Evolutionary conservation across 1,140 invertebrate species (phyloP).

Genomic region (Gryllus bimaculatus): DNA sequence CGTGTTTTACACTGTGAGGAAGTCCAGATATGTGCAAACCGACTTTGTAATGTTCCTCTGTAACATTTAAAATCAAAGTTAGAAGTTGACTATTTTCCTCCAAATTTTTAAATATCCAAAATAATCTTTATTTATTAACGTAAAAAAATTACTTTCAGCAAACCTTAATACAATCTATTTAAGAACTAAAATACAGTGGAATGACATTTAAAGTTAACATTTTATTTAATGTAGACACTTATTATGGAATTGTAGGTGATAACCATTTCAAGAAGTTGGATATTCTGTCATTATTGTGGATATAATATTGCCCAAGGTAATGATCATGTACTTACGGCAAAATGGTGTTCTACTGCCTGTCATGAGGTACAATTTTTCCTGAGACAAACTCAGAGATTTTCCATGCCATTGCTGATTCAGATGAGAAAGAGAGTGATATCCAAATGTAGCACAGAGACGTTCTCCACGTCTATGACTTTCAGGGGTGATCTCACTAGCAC

Average conservation of each 20-base stretch:
- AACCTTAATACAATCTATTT: too few species aligned
- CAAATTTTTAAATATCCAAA: too few species aligned
- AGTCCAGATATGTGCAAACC: constrained; percentile 1
- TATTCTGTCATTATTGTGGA: too few species aligned
- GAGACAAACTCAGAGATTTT: background rate
- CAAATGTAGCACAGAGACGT: background rate
- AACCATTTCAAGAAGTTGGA: too few species aligned
- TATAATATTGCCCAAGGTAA: too few species aligned
- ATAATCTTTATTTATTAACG: too few species aligned
- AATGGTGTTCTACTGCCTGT: background rate
- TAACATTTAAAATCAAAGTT: background rate
- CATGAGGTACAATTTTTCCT: background rate
- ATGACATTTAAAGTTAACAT: too few species aligned
- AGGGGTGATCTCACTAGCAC: background rate
- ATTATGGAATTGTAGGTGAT: background rate
- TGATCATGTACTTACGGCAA: background rate
- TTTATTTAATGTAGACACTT: background rate
- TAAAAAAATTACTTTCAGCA: too few species aligned
- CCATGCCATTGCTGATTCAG: background rate
- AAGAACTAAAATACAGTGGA: too few species aligned
- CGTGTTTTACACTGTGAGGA: constrained; percentile 13
- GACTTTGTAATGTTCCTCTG: constrained; percentile 17
- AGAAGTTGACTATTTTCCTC: too few species aligned
- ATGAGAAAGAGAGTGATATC: background rate
- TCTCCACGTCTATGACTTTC: background rate